Evolutionary conservation across 2,888 invertebrate genomes (phyloP), one percentile per base, ranked within the genome.

Genomic region (Neoaliturus tenellus): DNA sequence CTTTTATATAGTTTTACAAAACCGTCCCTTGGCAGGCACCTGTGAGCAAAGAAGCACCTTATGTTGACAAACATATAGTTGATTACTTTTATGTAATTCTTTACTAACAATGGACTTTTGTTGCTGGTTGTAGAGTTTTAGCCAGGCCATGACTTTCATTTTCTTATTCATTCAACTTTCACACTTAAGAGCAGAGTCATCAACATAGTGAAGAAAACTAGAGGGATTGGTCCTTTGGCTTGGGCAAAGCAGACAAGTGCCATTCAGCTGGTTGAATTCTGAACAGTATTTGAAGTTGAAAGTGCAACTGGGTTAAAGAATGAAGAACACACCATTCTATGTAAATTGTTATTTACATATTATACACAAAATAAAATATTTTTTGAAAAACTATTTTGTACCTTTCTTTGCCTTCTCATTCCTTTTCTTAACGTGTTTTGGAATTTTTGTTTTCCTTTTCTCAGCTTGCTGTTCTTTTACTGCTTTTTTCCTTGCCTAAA

Each of bases 341-440:
- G 73, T 62, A 62, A 62, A 28, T 62, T 71, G 31, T 71, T 71
- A 71, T 71, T 35, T 71, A 71, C 71, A 71, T 23, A 4, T 20
- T 35, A 35, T 71, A 71, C 20, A 71, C 5, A 62, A 25, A 62
- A 62, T 4, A 3, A 28, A 1, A 31, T 17, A n/a, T 35, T 55
- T 55, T 20, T 78, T 4, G 2, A 28, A 1, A 31, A 4, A n/a
- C 20, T 55, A 78, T 20, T 78, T 78, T 51, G 78, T 33, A 33
- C 39, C 12, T 83, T 87, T 88, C 67, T 86, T 87, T 48, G 92
- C 85, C 89, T 94, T 96, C 89, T 97, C 97, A 89, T 96, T 95
- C 86, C 96, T 93, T 89, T 98, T 99, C 89, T 99, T 99, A 0
- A 98, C 91, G 90, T 98, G 97, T 90, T 99, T 99, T 88, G 98